Percentiles rank a stretch among this genome's conserved stretches.
Evolutionary conservation across 1,140 invertebrate genomes (phyloP).

Genomic region (Drosophila pachea): DNA sequence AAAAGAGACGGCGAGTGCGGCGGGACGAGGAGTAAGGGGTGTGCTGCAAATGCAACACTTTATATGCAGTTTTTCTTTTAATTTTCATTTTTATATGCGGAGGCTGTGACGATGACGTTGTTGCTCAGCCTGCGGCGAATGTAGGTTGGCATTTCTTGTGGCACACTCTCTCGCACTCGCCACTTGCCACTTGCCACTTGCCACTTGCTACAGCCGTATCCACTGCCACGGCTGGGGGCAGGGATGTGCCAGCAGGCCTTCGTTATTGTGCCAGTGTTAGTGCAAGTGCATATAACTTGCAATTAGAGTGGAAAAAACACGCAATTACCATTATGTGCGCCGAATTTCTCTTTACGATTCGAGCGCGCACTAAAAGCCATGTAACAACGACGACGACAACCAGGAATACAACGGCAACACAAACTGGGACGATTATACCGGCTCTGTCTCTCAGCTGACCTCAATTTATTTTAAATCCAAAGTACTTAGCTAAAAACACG

Average conservation of each 20-base stretch:
- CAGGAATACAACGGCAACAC: conserved; percentile 3
- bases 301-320: conserved; percentile 75
- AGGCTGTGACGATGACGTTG: conserved; percentile 31
- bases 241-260: conserved; percentile 26
- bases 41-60: conserved; percentile 72
- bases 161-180: conserved; percentile 35
- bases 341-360: conserved; percentile 72
- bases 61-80: conserved; percentile 76
- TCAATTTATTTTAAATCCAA: conserved; percentile 75
- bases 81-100: conserved; percentile 73
- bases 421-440: conserved; percentile 27
- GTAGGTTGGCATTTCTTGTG: conserved; percentile 71
- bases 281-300: conserved; percentile 57
- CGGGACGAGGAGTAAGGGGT: conserved; percentile 10
- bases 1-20: conserved; percentile 14
- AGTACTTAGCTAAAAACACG: conserved; percentile 71
- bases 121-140: conserved; percentile 52
- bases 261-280: conserved; percentile 38
- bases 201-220: conserved; percentile 1
- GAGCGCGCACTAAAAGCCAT: conserved; percentile 47
- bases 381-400: conserved; percentile 21
- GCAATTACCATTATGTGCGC: conserved; percentile 75
- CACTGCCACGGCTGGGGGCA: conserved; percentile 27
- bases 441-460: conserved; percentile 58
- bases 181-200: conserved; percentile 16